Evolutionary conservation across 2,113 vertebrate species (phyloP).

Genomic region (Mobula birostris): DNA sequence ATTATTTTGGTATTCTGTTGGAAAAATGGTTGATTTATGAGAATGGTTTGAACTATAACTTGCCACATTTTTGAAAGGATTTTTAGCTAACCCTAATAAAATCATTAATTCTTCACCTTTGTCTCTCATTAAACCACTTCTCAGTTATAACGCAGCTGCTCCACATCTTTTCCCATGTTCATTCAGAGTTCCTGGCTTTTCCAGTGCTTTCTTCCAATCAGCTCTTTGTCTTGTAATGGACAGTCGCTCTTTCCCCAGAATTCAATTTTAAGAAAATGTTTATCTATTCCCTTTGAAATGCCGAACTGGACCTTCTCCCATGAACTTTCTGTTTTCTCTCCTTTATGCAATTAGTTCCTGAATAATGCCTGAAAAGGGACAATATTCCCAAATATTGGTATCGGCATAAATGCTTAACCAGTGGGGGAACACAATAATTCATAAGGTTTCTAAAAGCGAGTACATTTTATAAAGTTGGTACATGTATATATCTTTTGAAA

Average conservation of each 20-base stretch:
- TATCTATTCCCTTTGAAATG: not conserved
- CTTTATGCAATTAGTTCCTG: not conserved
- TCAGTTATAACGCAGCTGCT: slow-evolving; percentile 24
- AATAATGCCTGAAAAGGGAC: not conserved
- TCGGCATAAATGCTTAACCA: too few relatives aligned
- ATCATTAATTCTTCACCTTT: slow-evolving; percentile 21
- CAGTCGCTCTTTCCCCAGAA: too few relatives aligned
- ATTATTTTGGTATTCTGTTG: not conserved
- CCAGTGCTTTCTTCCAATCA: not conserved
- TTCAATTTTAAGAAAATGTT: not conserved
- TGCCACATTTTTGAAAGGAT: slow-evolving; percentile 6
- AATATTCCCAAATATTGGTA: not conserved
- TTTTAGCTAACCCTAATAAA: slow-evolving; percentile 11
- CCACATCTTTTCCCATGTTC: not conserved
- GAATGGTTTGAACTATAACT: slow-evolving; percentile 16
- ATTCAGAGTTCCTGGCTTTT: not conserved
- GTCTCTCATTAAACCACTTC: slow-evolving; percentile 15
- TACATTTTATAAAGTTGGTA: not conserved
- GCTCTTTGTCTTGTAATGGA: not conserved
- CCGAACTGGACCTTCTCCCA: not conserved
- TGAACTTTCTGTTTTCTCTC: not conserved
- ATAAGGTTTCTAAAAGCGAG: not conserved
- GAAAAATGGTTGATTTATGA: slow-evolving; percentile 31
- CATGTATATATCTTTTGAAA: not conserved
- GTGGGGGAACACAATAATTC: not conserved